These are phyloP conservation scores for Trichechus manatus DNA, from an alignment of 2,113 vertebrate genomes.

Conservation along the genomic window DNA sequence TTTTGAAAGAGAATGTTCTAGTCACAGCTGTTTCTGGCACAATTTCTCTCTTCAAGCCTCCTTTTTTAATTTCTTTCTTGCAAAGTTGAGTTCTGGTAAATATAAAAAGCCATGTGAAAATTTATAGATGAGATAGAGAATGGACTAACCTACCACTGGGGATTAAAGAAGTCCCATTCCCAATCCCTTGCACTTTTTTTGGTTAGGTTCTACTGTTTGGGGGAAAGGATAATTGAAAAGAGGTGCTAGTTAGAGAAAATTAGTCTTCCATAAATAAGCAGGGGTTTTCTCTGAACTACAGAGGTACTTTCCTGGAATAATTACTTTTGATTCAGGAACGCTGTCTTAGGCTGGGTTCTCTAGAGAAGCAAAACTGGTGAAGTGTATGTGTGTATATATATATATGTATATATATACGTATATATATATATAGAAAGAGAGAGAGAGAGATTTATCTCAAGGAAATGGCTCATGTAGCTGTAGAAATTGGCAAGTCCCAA, in stretches of 20 bases:
- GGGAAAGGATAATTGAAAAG: neutral
- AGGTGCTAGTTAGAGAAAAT: neutral
- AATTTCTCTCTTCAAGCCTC: neutral
- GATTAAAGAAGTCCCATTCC: neutral
- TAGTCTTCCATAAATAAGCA: constrained; percentile 23
- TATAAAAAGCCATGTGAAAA: neutral
- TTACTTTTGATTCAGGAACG: neutral
- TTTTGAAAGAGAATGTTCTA: neutral
- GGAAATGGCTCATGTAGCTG: too few species aligned
- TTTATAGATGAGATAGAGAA: neutral
- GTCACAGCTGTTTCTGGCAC: neutral
- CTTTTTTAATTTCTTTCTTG: neutral
- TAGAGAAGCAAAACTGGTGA: too few species aligned
- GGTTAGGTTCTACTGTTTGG: neutral
- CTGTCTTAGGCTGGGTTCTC: too few species aligned
- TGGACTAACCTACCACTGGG: too few species aligned
- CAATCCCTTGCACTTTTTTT: neutral
- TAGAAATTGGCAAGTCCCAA: too few species aligned
- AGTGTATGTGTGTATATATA: too few species aligned
- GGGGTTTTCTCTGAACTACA: neutral
- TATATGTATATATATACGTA: too few species aligned
- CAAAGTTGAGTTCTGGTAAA: neutral
- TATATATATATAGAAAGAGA: too few species aligned
- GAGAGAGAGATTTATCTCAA: too few species aligned
- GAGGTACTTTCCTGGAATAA: neutral